phyloP scores from a whole-genome alignment of 92 coral and sea anemone genomes.

The Palythoa grandiflora region DNA sequence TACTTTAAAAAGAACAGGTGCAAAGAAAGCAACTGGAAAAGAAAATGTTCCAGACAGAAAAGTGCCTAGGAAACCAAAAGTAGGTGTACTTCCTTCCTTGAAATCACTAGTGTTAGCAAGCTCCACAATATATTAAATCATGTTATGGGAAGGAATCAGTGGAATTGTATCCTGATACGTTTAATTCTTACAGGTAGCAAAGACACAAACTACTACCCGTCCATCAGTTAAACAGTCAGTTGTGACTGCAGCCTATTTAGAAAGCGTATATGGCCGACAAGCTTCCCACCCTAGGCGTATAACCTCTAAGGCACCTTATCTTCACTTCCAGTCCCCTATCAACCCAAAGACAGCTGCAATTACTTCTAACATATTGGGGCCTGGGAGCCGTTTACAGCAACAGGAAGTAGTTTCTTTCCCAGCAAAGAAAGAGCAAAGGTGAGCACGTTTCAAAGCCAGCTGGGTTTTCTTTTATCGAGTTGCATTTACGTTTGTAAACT shows the following conservation, averaged over 20 bases:
- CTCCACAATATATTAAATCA: too few species aligned
- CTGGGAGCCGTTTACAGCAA: conserved; percentile 53
- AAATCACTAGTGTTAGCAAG: too few species aligned
- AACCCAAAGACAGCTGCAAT: conserved; percentile 88
- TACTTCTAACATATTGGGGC: conserved; percentile 72
- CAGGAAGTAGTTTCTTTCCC: conserved; percentile 33
- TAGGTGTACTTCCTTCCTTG: neutral
- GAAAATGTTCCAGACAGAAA: conserved; percentile 72
- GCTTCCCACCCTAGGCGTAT: conserved; percentile 87
- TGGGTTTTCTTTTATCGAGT: neutral
- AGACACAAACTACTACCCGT: neutral
- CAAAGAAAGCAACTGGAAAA: conserved; percentile 64
- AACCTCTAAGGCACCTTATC: conserved; percentile 90
- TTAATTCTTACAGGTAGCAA: conserved; percentile 20
- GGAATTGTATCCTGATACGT: neutral
- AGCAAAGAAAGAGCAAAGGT: conserved; percentile 33
- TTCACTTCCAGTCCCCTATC: conserved; percentile 92
- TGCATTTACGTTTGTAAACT: neutral
- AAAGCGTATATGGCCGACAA: conserved; percentile 92
- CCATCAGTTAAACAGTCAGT: conserved; percentile 34
- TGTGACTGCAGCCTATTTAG: conserved; percentile 72
- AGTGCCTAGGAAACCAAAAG: conserved; percentile 76
- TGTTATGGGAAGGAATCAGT: neutral
- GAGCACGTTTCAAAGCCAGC: neutral
- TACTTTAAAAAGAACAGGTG: conserved; percentile 49